These are phyloP conservation scores for Microplitis mediator DNA, from an alignment of 1,140 invertebrate genomes.

Conservation along the genomic window DNA sequence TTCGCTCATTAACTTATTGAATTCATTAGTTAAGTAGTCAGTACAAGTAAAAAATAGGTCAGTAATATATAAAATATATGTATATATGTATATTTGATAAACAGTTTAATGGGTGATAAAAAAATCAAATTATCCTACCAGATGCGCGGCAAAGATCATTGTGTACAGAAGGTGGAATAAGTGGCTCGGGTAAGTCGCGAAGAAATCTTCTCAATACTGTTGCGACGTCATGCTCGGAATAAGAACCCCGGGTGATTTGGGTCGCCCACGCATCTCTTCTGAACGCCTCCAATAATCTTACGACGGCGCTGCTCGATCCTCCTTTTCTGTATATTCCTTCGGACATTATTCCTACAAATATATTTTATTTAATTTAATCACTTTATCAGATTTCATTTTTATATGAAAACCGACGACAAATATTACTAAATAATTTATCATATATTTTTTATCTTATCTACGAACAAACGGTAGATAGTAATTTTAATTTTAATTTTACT, in stretches of 20 bases:
- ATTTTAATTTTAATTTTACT: no score
- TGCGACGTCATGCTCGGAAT: slow-evolving; percentile 85
- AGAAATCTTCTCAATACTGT: slow-evolving; percentile 85
- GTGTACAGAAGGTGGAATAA: slow-evolving; percentile 68
- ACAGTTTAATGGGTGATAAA: neutral
- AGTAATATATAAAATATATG: neutral
- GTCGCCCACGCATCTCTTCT: slow-evolving; percentile 82
- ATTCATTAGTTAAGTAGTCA: neutral
- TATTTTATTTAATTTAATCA: slow-evolving; percentile 2
- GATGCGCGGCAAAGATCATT: slow-evolving; percentile 60
- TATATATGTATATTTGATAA: neutral
- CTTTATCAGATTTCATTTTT: no score
- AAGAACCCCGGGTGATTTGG: slow-evolving; percentile 74
- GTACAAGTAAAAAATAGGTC: neutral
- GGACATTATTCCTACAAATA: slow-evolving; percentile 72
- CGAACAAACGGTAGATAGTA: no score
- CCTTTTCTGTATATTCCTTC: slow-evolving; percentile 86
- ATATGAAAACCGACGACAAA: neutral
- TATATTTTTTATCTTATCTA: no score
- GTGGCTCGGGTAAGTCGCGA: slow-evolving; percentile 75
- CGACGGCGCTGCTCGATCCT: slow-evolving; percentile 77
- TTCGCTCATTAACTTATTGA: slow-evolving; percentile 31
- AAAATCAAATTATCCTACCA: slow-evolving; percentile 44
- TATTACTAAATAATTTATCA: no score
- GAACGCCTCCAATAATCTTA: slow-evolving; percentile 75